Percentiles rank a stretch among this genome's conserved stretches.
phyloP scores from a whole-genome alignment of 2,888 invertebrate species.

The Drosophila fulvimacula region DNA sequence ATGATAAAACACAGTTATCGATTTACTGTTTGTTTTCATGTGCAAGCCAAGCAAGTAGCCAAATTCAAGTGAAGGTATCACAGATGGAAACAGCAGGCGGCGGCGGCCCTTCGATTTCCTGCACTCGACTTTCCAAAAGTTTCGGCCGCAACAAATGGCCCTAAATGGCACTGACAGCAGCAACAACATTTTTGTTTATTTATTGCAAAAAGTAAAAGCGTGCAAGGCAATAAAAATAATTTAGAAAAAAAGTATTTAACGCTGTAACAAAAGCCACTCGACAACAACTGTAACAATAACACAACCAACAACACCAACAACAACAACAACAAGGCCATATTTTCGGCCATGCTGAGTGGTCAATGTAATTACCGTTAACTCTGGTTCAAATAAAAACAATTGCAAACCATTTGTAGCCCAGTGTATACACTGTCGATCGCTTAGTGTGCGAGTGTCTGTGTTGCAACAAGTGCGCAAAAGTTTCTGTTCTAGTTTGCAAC shows the following conservation, averaged over 20 bases:
- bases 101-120: conserved; percentile 44
- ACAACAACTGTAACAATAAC: conserved; percentile 6
- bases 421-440: conserved; percentile 4
- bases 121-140: conserved; percentile 57
- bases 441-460: not conserved
- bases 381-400: conserved; percentile 8
- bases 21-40: conserved; percentile 23
- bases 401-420: conserved; percentile 1
- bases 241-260: conserved; percentile 1
- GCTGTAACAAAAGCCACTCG: conserved; percentile 30
- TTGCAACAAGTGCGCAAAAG: conserved; percentile 14
- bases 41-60: conserved; percentile 10
- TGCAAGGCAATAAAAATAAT: conserved; percentile 19
- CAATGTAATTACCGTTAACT: conserved; percentile 58
- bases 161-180: conserved; percentile 14
- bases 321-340: conserved; percentile 19
- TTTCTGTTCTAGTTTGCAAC: conserved; percentile 47
- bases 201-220: conserved; percentile 74
- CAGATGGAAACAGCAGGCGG: conserved; percentile 32
- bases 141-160: conserved; percentile 23
- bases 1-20: conserved; percentile 48
- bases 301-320: not conserved
- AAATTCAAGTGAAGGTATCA: conserved; percentile 10
- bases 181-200: conserved; percentile 36
- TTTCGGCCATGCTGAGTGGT: conserved; percentile 64